phyloP scores from a whole-genome alignment of 35 echinoderm and acorn worm species.

The Patiria miniata region DNA sequence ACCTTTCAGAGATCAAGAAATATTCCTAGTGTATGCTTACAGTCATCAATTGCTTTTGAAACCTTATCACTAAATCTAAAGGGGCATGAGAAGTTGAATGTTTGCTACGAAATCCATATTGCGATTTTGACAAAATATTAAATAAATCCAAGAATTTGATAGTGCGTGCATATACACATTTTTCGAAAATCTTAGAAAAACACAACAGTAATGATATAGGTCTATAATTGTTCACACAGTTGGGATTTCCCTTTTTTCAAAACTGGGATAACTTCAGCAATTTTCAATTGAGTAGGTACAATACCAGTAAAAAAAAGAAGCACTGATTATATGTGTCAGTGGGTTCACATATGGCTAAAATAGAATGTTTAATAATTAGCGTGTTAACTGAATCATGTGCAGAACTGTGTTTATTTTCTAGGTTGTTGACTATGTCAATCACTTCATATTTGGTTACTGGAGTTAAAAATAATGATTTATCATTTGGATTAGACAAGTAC shows the following conservation, averaged over 20 bases:
- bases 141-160: too few species aligned
- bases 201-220: background rate
- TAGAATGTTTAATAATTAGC: background rate
- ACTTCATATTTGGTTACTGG: background rate
- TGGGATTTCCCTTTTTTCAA: too few species aligned
- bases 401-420: background rate
- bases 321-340: background rate
- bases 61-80: too few species aligned
- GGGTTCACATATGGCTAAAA: background rate
- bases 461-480: slow-evolving; percentile 8
- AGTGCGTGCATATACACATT: too few species aligned
- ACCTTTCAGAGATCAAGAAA: too few species aligned
- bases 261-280: background rate
- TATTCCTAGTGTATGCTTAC: too few species aligned
- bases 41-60: too few species aligned
- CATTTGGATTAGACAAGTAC: background rate
- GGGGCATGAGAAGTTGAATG: too few species aligned
- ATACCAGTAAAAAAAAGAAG: background rate
- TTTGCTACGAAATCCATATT: background rate
- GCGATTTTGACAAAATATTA: background rate
- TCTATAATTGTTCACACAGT: too few species aligned
- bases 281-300: background rate
- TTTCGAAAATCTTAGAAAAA: background rate
- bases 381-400: background rate
- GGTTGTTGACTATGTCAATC: too few species aligned